These are phyloP conservation scores for Leucophenga maculata DNA, from an alignment of 2,888 invertebrate genomes.

Conservation along the genomic window DNA sequence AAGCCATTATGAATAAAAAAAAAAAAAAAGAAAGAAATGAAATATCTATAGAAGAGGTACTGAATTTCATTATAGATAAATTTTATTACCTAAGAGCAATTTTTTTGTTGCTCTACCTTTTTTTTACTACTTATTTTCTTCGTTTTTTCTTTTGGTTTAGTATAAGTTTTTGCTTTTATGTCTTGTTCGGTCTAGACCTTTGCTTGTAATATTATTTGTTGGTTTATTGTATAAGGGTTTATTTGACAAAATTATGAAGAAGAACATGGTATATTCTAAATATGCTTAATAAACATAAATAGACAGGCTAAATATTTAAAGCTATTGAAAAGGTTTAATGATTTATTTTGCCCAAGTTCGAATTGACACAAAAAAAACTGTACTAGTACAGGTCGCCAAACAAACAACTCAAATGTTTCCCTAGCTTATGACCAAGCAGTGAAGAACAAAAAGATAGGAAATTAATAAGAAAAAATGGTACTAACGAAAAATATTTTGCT, in stretches of 20 bases:
- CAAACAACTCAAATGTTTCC: too few species aligned
- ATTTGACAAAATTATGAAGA: not conserved
- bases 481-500: too few species aligned
- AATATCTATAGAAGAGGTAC: conserved; percentile 1
- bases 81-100: conserved; percentile 50
- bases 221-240: conserved; percentile 10
- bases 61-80: conserved; percentile 60
- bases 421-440: too few species aligned
- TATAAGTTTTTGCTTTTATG: not conserved
- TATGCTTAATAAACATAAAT: conserved; percentile 2
- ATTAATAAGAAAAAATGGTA: too few species aligned
- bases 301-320: conserved; percentile 3
- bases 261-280: conserved; percentile 2
- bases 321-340: not conserved
- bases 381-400: too few species aligned
- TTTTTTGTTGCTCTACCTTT: too few species aligned
- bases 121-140: not conserved
- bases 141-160: not conserved
- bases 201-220: not conserved
- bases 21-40: not conserved
- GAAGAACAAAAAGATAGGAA: too few species aligned
- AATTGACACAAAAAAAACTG: too few species aligned
- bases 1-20: conserved; percentile 8
- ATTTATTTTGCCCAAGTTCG: too few species aligned
- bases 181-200: not conserved